Evolutionary conservation across 2,113 vertebrate species (phyloP), one percentile per base, ranked within the genome.

Genomic region (Syrrhaptes paradoxus): DNA sequence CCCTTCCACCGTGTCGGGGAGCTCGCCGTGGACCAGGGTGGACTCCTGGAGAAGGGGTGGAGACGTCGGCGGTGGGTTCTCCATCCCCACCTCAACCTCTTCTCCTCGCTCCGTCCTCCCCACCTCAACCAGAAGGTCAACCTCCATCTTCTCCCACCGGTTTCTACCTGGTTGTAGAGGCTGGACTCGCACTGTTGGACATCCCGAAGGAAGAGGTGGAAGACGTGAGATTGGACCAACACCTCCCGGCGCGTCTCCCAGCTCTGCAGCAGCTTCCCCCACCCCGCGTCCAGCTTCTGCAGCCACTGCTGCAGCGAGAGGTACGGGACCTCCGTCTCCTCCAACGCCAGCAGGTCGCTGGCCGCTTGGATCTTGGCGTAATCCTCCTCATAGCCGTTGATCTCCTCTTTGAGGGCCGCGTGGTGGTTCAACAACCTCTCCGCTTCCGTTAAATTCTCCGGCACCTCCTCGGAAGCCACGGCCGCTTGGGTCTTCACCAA

Each of bases 291-390:
- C 28, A 99, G 68, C 97, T 99, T 99, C 83, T 99, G 99, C 52
- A 99, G 95, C 99, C 99, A 99, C 97, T 99, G 98, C 95, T 99
- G 99, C 15, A 99, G 97, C 0, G 99, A 99, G 20, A 99, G 97
- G 65, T 96, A 98, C 1, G 99, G 98, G 10, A 99, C 96, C 32
- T 99, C 99, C 0, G 98, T 96, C 84, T 99, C 99, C 63, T 99
- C 99, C 1, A 98, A n/a, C 18, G 98, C 98, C 89, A 99, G 97
- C 3, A 97, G 96, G 88, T 99, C 99, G 4, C 98, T 99, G 97
- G 99, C 99, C 3, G 98, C 98, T 95, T 99, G 99, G 46, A 99
- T 98, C 25, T 98, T 98, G 89, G 98, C 97, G 14, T 99, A 99
- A 96, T 99, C 99, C 85, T 99, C 99, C 87, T 99, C 98, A 5